A percentile compares a stretch with the other conserved stretches of the same genome.
These are phyloP conservation scores for Rhinophrynus dorsalis DNA, from an alignment of 2,797 vertebrate species.

Conservation along the genomic window DNA sequence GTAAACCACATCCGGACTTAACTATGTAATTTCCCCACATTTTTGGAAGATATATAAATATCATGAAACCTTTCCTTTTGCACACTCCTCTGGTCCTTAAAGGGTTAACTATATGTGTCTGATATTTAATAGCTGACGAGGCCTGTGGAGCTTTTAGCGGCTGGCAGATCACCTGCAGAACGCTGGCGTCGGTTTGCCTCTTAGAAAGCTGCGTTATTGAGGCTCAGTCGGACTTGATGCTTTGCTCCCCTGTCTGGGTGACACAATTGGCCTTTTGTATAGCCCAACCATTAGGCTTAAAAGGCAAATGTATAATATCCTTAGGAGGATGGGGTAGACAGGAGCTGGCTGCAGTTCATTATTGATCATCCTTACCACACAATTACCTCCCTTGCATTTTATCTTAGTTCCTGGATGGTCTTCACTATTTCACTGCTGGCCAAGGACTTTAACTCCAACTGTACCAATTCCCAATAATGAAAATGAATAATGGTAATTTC, in stretches of 20 bases:
- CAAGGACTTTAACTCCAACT: no score
- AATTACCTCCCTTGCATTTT: conserved; percentile 36
- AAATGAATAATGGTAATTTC: no score
- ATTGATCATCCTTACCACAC: conserved; percentile 48
- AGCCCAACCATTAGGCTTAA: conserved; percentile 39
- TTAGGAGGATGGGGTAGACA: conserved; percentile 1
- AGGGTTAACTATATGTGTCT: no score
- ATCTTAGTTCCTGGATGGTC: conserved; percentile 29
- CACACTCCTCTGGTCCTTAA: no score
- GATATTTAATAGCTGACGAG: conserved; percentile 3
- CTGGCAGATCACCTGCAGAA: conserved; percentile 28
- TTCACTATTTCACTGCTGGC: background rate
- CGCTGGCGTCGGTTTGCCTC: conserved; percentile 16
- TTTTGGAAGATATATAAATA: no score
- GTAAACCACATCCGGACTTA: no score
- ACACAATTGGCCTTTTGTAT: conserved; percentile 17
- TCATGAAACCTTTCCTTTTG: no score
- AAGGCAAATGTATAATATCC: conserved; percentile 18
- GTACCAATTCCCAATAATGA: no score
- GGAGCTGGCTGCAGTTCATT: conserved; percentile 21
- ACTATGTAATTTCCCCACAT: no score
- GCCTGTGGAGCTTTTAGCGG: conserved; percentile 23
- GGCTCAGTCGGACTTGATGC: background rate
- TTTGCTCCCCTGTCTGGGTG: background rate
- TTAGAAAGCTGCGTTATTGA: background rate